Base-by-base conservation (phyloP, 2,113 vertebrate species). In the Romanogobio albipinnatus region DNA sequence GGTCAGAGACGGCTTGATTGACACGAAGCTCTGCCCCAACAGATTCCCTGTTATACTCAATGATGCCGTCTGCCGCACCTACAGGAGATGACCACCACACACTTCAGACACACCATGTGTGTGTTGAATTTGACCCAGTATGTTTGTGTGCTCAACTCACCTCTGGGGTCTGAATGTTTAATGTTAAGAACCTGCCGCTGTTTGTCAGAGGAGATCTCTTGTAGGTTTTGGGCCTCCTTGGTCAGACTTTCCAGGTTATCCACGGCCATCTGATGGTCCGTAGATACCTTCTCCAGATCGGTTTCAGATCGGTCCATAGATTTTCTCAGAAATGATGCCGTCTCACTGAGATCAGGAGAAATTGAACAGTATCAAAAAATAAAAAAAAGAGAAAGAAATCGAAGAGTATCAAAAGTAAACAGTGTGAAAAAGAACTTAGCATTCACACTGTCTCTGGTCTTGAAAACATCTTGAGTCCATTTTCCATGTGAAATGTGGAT, bases 1-100 rank as follows among this genome's bases (percentile, higher is more conserved):
- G 90, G 15, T 93, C 61, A 9, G 90, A 93, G 82, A 94, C 95
- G 76, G 97, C 96, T 62, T 90, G 90, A 74, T 96, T 97, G 87
- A 93, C 95, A 36, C 87, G 93, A 58, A 87, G 71, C 89, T 98
- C 96, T 1, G 97, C 97, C 82, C 88, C 93, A 1, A 89, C 78
- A 49, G 97, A 99, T 91, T 95, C 90, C 77, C 92, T 90, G 89
- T 96, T 95, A 70, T 98, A 98, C 77, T 94, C 93, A 83, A 92
- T 91, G 88, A 99, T 96, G 78, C 97, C 98, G 56, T 96, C 96
- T 93, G 96, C 89, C 59, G 98, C 97, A 2, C 98, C 98, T 99
- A 88, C 29, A 82, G 64, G 17, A 64, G 24, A 68, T 4, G 68
- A 74, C 13, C 36, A 49, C 8, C 29, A 22, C 22, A 36, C 6